phyloP scores from a whole-genome alignment of 2,888 invertebrate species.

The Limnephilus auricula region DNA sequence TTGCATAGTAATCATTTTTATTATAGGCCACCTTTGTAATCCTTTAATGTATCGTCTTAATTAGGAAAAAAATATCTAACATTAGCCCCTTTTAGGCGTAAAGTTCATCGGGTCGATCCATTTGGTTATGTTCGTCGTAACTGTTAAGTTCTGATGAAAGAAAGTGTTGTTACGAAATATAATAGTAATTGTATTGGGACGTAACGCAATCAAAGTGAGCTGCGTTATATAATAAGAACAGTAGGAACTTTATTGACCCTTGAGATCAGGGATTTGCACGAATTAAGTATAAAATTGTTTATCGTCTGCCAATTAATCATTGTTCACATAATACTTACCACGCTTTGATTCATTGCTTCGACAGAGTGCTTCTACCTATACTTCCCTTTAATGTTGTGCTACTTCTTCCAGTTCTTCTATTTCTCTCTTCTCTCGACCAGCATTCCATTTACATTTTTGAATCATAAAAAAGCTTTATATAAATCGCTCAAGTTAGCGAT shows the following conservation, averaged over 20 bases:
- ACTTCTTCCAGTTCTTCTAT: background rate
- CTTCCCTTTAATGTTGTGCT: background rate
- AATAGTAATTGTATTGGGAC: background rate
- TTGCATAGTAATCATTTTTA: slow-evolving; percentile 20
- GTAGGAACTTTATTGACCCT: background rate
- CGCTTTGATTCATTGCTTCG: background rate
- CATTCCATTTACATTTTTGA: no score
- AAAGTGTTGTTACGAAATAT: background rate
- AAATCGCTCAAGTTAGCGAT: no score
- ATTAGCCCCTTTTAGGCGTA: background rate
- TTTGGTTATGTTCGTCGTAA: background rate
- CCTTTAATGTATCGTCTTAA: slow-evolving; percentile 3
- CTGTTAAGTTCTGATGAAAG: slow-evolving; percentile 5
- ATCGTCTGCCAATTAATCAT: background rate
- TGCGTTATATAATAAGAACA: background rate
- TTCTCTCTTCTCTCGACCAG: no score
- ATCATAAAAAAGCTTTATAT: no score
- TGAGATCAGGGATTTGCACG: background rate
- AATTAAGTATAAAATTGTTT: background rate
- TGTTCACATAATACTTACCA: background rate
- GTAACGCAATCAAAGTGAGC: background rate
- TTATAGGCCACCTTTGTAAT: slow-evolving; percentile 9
- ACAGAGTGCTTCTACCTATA: background rate
- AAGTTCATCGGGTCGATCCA: slow-evolving; percentile 6
- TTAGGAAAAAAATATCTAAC: slow-evolving; percentile 9